Percentiles rank a stretch among this genome's conserved stretches.
These are phyloP conservation scores for Caprella mutica DNA, from an alignment of 2,888 invertebrate species.

Conservation along the genomic window DNA sequence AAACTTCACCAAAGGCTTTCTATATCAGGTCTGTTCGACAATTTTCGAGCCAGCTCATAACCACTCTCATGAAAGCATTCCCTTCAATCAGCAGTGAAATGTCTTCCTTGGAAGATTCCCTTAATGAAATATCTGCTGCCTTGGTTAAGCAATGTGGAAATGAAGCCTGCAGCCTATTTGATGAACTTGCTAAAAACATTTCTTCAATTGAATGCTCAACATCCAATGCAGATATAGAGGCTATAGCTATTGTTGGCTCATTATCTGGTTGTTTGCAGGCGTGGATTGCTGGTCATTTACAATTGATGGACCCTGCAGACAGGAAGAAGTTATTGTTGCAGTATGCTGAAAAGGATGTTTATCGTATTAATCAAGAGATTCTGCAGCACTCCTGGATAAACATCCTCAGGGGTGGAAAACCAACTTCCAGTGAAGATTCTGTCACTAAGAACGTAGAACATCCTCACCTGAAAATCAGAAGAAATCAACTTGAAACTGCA, in stretches of 20 bases:
- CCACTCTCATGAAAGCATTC: not conserved
- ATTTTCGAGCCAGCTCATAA: not conserved
- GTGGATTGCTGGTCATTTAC: conserved; percentile 43
- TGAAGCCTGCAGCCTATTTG: not conserved
- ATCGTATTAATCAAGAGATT: conserved; percentile 19
- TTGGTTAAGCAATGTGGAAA: not conserved
- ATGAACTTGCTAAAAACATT: not conserved
- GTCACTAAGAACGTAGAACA: not conserved
- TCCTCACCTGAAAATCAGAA: conserved; percentile 13
- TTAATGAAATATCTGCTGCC: not conserved
- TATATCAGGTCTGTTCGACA: conserved; percentile 10
- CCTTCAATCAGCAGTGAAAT: not conserved
- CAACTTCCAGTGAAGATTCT: not conserved
- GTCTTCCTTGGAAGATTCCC: no score
- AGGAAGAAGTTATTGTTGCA: conserved; percentile 60
- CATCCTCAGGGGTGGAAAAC: conserved; percentile 11
- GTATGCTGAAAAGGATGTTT: conserved; percentile 58
- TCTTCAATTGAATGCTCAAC: not conserved
- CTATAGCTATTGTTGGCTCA: not conserved
- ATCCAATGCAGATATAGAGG: not conserved
- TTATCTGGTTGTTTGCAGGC: conserved; percentile 31
- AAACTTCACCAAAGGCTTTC: conserved; percentile 16
- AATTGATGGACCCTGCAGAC: conserved; percentile 69
- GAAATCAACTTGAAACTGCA: conserved; percentile 6
- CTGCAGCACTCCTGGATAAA: conserved; percentile 18